Evolutionary conservation across 2,888 invertebrate species (phyloP).

Genomic region (Thera britannica): DNA sequence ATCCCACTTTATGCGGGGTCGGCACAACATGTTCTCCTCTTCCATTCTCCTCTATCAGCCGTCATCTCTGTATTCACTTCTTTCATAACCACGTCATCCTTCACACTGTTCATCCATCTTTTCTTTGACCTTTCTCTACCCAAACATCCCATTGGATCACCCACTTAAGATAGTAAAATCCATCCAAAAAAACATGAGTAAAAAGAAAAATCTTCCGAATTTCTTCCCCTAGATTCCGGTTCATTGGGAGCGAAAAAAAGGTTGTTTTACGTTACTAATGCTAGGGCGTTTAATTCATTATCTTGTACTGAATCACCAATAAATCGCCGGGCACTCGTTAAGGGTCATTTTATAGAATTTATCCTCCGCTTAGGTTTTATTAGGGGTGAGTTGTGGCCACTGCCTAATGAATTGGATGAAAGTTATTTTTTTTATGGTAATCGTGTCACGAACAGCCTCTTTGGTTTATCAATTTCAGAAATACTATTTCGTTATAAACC

Average conservation of each 20-base stretch:
- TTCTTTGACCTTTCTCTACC: too few relatives aligned
- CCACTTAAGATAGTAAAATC: too few relatives aligned
- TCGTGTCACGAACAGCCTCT: slow-evolving; percentile 8
- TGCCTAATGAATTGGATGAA: slow-evolving; percentile 32
- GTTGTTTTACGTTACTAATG: slow-evolving; percentile 62
- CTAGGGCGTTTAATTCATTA: slow-evolving; percentile 70
- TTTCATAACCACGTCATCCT: too few relatives aligned
- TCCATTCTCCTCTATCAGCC: too few relatives aligned
- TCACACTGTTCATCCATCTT: too few relatives aligned
- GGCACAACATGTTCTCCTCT: too few relatives aligned
- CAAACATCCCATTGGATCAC: too few relatives aligned
- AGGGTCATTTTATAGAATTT: slow-evolving; percentile 61
- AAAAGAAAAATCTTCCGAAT: not conserved
- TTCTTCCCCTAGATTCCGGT: slow-evolving; percentile 35
- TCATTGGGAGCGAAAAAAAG: slow-evolving; percentile 51
- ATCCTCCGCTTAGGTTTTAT: slow-evolving; percentile 54
- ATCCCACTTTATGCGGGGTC: too few relatives aligned
- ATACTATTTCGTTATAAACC: not conserved
- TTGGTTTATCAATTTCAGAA: not conserved
- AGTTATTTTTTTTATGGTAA: slow-evolving; percentile 26
- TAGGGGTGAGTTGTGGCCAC: slow-evolving; percentile 31
- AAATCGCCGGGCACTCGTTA: slow-evolving; percentile 63
- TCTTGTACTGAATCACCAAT: slow-evolving; percentile 63
- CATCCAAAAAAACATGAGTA: not conserved
- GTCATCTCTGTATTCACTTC: too few relatives aligned